Conservation (phyloP, 2,797 vertebrate genomes). For the Sebastes aleutianus region DNA sequence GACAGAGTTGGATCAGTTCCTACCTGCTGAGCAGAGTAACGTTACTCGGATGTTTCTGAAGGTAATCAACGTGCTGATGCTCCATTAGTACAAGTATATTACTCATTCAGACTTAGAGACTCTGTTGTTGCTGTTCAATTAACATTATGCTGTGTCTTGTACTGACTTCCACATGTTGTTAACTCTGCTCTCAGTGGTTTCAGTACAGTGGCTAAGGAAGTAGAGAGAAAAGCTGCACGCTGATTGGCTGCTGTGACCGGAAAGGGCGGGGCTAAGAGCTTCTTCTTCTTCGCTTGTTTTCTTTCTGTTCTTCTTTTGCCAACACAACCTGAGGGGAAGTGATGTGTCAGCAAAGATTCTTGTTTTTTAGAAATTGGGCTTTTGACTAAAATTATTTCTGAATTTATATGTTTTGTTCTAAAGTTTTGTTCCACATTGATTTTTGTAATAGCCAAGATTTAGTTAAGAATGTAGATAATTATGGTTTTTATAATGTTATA, state of each 20-base stretch:
- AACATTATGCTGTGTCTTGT: accelerated
- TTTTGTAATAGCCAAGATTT: too few relatives aligned
- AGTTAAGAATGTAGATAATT: too few relatives aligned
- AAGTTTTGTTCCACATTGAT: too few relatives aligned
- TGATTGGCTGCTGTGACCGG: slow-evolving; percentile 24
- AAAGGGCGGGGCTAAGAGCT: slow-evolving; percentile 18
- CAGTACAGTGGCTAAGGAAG: slow-evolving; percentile 3
- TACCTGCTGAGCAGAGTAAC: not conserved
- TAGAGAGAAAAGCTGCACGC: accelerated
- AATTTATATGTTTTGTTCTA: not conserved
- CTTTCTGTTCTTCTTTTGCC: not conserved
- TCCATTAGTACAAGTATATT: not conserved
- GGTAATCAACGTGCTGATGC: not conserved
- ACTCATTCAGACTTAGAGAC: not conserved
- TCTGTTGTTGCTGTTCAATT: not conserved
- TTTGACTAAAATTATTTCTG: not conserved
- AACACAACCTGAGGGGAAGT: not conserved
- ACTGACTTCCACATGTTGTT: not conserved
- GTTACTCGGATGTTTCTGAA: not conserved
- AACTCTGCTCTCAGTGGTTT: not conserved
- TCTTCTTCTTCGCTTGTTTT: not conserved
- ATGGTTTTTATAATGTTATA: too few relatives aligned
- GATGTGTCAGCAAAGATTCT: not conserved
- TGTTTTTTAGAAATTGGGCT: not conserved
- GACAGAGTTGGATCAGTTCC: not conserved